phyloP scores from a whole-genome alignment of 2,797 vertebrate genomes.

The Nyctibius grandis region DNA sequence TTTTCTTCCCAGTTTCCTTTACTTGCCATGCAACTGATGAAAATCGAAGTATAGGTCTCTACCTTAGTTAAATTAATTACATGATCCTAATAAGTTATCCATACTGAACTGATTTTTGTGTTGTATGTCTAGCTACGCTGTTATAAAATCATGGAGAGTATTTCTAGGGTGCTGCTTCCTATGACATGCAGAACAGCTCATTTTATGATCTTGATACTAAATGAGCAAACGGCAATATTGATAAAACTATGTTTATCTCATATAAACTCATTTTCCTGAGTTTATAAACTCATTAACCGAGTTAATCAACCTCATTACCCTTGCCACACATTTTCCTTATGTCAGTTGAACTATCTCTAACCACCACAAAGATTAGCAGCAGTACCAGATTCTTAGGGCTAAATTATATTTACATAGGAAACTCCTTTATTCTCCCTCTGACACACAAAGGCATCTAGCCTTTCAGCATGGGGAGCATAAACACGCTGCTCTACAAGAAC shows the following conservation, averaged over 20 bases:
- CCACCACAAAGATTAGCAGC: background rate
- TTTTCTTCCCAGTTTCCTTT: background rate
- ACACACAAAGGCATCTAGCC: accelerated
- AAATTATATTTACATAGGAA: background rate
- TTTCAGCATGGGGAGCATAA: background rate
- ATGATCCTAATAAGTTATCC: background rate
- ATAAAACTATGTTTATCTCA: background rate
- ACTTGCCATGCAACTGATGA: background rate
- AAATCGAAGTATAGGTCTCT: background rate
- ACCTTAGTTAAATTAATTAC: background rate
- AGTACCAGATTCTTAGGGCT: background rate
- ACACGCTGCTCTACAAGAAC: accelerated
- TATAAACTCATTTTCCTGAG: background rate
- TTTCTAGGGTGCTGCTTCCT: background rate
- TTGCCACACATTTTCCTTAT: background rate
- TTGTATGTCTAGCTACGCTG: background rate
- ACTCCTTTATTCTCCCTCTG: background rate
- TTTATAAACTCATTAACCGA: too few relatives aligned
- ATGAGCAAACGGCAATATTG: background rate
- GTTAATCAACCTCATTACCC: background rate
- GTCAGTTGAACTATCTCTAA: background rate
- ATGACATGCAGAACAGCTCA: background rate
- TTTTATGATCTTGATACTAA: background rate
- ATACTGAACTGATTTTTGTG: background rate
- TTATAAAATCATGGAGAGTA: background rate